Evolutionary conservation across 2,113 vertebrate species (phyloP).

Genomic region (Triplophysa tibetana): DNA sequence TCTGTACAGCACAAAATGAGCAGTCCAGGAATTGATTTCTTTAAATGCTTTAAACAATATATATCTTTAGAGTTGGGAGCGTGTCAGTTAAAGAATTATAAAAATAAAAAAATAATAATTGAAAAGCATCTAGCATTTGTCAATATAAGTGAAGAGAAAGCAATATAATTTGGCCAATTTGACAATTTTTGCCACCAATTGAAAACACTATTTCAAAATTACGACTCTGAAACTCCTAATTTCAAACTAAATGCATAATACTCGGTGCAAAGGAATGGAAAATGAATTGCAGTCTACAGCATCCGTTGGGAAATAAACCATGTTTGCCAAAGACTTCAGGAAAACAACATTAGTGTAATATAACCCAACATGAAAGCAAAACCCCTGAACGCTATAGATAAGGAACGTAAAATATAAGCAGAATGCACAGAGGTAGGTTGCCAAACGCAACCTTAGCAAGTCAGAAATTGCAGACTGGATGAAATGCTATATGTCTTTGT

Average conservation of each 20-base stretch:
- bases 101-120: no score
- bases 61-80: no score
- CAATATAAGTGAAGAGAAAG: no score
- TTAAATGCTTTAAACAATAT: not conserved
- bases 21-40: not conserved
- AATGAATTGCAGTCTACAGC: not conserved
- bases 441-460: slow-evolving; percentile 30
- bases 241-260: not conserved
- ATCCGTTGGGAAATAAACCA: slow-evolving; percentile 23
- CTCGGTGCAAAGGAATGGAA: not conserved
- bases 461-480: slow-evolving; percentile 50
- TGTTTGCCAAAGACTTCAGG: slow-evolving; percentile 16
- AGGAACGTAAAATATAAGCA: not conserved
- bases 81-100: no score
- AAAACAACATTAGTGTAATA: slow-evolving; percentile 15
- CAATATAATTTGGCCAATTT: no score
- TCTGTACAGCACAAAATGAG: slow-evolving; percentile 9
- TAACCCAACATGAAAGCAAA: not conserved
- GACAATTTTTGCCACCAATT: no score
- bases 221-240: no score
- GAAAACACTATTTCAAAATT: no score
- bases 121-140: no score
- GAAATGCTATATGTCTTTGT: slow-evolving; percentile 60
- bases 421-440: not conserved
- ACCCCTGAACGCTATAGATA: not conserved